Conservation (phyloP, 2,888 invertebrate species). For the Exephanes ischioxanthus region DNA sequence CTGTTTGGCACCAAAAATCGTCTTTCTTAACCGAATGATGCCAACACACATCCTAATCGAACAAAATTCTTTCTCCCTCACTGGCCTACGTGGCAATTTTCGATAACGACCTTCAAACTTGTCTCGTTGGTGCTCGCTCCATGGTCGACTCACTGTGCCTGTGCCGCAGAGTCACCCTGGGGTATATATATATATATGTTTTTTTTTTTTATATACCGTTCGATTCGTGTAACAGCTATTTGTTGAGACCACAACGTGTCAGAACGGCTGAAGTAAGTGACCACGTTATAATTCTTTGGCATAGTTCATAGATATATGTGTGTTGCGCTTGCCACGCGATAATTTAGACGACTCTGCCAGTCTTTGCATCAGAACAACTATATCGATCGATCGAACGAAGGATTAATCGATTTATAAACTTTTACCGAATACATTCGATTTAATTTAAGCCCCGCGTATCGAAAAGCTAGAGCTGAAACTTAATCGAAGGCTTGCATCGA, state of each 20-base stretch:
- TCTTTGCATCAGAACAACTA: not conserved
- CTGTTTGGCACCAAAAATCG: slow-evolving; percentile 83
- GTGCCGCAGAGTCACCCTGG: slow-evolving; percentile 74
- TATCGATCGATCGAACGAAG: slow-evolving; percentile 25
- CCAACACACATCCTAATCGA: slow-evolving; percentile 70
- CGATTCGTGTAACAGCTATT: slow-evolving; percentile 56
- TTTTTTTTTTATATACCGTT: slow-evolving; percentile 26
- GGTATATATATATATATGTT: slow-evolving; percentile 22
- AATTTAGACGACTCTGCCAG: slow-evolving; percentile 24
- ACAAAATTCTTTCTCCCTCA: slow-evolving; percentile 49
- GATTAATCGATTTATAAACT: slow-evolving; percentile 4
- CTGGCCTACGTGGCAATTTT: slow-evolving; percentile 55
- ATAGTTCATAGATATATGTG: slow-evolving; percentile 64
- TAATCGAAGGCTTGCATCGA: not conserved
- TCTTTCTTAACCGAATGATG: slow-evolving; percentile 74
- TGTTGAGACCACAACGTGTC: slow-evolving; percentile 65
- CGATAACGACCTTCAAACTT: slow-evolving; percentile 56
- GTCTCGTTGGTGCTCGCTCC: slow-evolving; percentile 67
- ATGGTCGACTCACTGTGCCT: slow-evolving; percentile 73
- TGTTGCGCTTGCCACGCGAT: slow-evolving; percentile 32
- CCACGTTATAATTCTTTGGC: slow-evolving; percentile 76
- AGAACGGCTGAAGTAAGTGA: slow-evolving; percentile 71
- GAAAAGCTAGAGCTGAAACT: slow-evolving; percentile 19
- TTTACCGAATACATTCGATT: slow-evolving; percentile 11
- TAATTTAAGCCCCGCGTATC: slow-evolving; percentile 20